Evolutionary conservation across 2,113 vertebrate genomes (phyloP).

Genomic region (Crotophaga sulcirostris): DNA sequence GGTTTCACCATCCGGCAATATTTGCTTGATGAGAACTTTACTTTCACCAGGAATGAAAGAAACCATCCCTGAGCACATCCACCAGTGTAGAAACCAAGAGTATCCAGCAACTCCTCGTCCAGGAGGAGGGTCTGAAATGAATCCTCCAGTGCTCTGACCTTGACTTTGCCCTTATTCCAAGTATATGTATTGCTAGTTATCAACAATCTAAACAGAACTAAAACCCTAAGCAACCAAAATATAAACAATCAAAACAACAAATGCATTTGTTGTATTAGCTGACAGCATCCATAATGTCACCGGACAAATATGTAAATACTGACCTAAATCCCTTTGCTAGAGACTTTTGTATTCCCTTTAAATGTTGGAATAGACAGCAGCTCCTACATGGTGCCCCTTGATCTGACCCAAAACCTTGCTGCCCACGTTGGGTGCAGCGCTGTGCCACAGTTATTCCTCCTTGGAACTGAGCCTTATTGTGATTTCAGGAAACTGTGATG

Average conservation of each 20-base stretch:
- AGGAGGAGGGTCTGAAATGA: conserved; percentile 2
- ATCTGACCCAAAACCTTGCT: neutral
- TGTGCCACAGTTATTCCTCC: neutral
- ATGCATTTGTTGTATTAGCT: conserved; percentile 60
- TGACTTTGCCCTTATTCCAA: conserved; percentile 36
- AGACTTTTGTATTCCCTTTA: neutral
- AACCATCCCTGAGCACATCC: neutral
- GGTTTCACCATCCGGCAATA: neutral
- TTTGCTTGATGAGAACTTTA: neutral
- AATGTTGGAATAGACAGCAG: conserved; percentile 10
- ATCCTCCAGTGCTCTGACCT: conserved; percentile 52
- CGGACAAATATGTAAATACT: conserved; percentile 72
- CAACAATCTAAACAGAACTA: conserved; percentile 57
- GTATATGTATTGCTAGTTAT: conserved; percentile 44
- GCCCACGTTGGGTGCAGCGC: neutral
- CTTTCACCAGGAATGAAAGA: neutral
- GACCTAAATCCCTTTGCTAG: conserved; percentile 53
- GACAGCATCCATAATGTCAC: conserved; percentile 68
- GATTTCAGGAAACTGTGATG: neutral
- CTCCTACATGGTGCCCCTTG: neutral
- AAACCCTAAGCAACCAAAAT: conserved; percentile 63
- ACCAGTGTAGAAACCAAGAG: neutral
- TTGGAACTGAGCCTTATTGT: neutral
- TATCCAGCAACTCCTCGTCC: neutral
- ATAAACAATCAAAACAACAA: conserved; percentile 70